Base-by-base conservation (phyloP, 2,888 invertebrate species). In the Eretmocerus hayati region DNA sequence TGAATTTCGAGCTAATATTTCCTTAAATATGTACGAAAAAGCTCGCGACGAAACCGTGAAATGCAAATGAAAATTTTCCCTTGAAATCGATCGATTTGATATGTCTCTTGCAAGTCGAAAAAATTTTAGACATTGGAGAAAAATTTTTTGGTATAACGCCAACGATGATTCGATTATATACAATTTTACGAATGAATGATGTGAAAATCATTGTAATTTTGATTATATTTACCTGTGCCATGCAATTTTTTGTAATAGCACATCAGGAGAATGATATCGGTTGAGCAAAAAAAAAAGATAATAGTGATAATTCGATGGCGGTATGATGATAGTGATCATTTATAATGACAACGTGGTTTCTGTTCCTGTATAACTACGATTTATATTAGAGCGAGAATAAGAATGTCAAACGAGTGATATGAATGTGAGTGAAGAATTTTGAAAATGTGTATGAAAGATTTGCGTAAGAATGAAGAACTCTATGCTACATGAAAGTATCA, bases 341-440 rank as follows among this genome's bases (percentile, higher is more conserved):
- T 56, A n/a, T n/a, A 59, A 62, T 54, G 54, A 56, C 57, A 63
- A n/a, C 56, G 61, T 64, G 62, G 64, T 67, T 65, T 65, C 57
- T 65, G 65, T 69, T 69, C 63, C 64, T 66, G 61, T 50, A 42
- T 46, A 46, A 59, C 52, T 56, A 59, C 56, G 59, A 57, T 59
- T 59, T 26, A 26, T 11, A 11, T 11, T 11, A 9, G 26, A 26
- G 53, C 50, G 50, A 26, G 36, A 22, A 32, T 8, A 33, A n/a
- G 11, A 41, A 36, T 42, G 41, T 42, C 39, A 53, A 22, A 35
- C 26, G 26, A 26, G 26, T 26, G 26, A 6, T 6, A 26, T n/a
- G 26, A 26, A 11, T 26, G 26, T 6, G 11, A 9, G 26, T 9
- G 26, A 26, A 11, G 11, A 26, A 26, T 6, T 26, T 6, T 26